Evolutionary conservation across 2,113 vertebrate genomes (phyloP).

Genomic region (Abramis brama): DNA sequence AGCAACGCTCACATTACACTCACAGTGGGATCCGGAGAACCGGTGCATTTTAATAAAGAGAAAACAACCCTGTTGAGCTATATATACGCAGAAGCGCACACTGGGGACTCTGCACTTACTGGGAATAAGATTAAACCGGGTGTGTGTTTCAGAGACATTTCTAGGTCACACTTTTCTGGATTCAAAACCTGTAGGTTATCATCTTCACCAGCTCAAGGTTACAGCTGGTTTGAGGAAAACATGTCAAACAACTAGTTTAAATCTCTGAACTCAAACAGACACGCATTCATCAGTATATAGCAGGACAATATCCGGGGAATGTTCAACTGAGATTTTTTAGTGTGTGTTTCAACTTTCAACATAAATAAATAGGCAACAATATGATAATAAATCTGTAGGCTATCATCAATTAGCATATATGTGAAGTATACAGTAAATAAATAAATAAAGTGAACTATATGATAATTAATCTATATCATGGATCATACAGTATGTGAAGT

Average conservation of each 20-base stretch:
- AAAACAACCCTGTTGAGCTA: background rate
- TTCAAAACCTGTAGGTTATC: background rate
- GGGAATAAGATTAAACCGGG: background rate
- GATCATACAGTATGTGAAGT: background rate
- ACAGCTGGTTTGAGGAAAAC: background rate
- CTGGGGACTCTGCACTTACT: background rate
- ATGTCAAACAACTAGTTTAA: background rate
- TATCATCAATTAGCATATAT: background rate
- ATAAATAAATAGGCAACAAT: background rate
- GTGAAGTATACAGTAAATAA: no score
- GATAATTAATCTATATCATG: background rate
- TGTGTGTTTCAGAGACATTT: slow-evolving; percentile 2
- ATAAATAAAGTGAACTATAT: background rate
- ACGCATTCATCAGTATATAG: no score
- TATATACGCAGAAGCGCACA: background rate
- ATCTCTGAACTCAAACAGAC: background rate
- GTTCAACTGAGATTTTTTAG: no score
- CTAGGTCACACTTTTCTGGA: slow-evolving; percentile 3
- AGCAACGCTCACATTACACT: background rate
- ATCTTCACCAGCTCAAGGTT: background rate
- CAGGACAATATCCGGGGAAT: no score
- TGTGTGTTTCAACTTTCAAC: no score
- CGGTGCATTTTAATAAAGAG: background rate
- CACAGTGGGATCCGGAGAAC: background rate
- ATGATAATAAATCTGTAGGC: background rate